These are phyloP conservation scores for Muntiacus reevesi DNA, from an alignment of 2,113 vertebrate species.

Conservation along the genomic window DNA sequence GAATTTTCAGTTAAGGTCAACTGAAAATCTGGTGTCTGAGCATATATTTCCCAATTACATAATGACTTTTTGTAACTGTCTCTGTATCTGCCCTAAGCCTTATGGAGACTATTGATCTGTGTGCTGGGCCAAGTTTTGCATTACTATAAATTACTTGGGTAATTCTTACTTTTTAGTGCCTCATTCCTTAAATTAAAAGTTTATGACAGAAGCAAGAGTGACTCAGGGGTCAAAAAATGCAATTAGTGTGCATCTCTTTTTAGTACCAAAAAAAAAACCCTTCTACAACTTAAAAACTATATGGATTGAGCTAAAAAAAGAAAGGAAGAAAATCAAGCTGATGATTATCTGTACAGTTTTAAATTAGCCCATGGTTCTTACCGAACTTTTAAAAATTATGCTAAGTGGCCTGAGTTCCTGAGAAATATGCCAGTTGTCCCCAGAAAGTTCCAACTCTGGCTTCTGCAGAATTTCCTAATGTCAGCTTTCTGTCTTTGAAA, in stretches of 20 bases:
- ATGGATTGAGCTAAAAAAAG: not conserved
- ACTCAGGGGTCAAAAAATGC: not conserved
- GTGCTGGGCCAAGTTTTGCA: conserved; percentile 59
- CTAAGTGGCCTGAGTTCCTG: not conserved
- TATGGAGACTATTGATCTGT: conserved; percentile 52
- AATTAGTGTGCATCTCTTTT: not conserved
- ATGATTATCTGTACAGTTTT: not conserved
- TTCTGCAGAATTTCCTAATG: not conserved
- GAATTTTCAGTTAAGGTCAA: conserved; percentile 26
- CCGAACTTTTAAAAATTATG: not conserved
- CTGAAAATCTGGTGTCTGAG: conserved; percentile 9
- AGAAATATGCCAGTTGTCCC: not conserved
- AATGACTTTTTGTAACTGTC: conserved; percentile 40
- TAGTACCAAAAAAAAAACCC: not conserved
- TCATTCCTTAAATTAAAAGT: conserved; percentile 49
- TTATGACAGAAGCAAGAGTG: not conserved
- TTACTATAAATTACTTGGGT: conserved; percentile 63
- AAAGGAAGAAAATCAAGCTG: not conserved
- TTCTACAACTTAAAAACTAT: not conserved
- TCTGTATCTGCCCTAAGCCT: not conserved
- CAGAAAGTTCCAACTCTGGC: not conserved
- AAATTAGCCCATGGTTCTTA: not conserved
- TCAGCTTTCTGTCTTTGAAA: not conserved
- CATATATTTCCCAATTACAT: conserved; percentile 53
- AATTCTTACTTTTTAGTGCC: conserved; percentile 15